phyloP scores from a whole-genome alignment of 2,113 vertebrate genomes.

The Butorides virescens region DNA sequence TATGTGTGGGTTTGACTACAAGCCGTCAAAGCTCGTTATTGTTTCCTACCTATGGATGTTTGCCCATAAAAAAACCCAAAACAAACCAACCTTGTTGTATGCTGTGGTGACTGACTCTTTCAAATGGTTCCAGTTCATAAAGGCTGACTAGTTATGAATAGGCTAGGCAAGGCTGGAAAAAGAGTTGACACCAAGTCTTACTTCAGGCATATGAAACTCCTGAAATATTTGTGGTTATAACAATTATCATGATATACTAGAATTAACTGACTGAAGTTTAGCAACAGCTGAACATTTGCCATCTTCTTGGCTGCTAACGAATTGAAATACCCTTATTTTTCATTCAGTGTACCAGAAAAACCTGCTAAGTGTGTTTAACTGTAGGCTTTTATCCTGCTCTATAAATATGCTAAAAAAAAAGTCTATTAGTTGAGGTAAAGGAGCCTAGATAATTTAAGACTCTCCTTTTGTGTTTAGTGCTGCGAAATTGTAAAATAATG shows the following conservation, averaged over 20 bases:
- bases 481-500: neutral
- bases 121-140: neutral
- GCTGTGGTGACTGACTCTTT: neutral
- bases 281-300: neutral
- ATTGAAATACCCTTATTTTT: neutral
- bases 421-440: neutral
- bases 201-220: neutral
- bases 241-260: neutral
- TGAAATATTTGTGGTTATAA: neutral
- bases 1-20: neutral
- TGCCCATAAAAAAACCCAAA: neutral
- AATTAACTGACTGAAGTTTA: neutral
- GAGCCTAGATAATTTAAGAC: neutral
- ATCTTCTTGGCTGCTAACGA: neutral
- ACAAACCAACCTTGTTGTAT: neutral
- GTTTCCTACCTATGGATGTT: neutral
- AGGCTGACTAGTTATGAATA: neutral
- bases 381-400: neutral
- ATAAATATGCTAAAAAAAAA: neutral
- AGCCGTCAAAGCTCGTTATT: neutral
- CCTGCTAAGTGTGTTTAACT: neutral
- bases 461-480: neutral
- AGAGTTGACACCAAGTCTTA: neutral
- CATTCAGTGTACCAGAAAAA: neutral
- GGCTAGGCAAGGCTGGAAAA: neutral